Conservation (phyloP, 1,140 invertebrate genomes). For the Bombus breviceps region DNA sequence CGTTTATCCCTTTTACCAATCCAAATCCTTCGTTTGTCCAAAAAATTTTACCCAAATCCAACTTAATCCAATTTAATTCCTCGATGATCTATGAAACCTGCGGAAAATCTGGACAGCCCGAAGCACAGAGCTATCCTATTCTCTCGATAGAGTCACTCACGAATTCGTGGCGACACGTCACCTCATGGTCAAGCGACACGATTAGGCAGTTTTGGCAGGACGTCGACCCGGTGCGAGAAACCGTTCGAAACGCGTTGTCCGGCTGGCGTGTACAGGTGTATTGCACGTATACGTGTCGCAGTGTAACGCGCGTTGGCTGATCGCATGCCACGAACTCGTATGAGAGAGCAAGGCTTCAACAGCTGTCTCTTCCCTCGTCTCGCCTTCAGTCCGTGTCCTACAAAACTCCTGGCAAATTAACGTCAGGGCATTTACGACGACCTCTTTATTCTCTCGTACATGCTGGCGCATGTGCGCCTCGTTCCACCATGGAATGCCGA, state of each 20-base stretch:
- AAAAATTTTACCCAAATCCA: too few relatives aligned
- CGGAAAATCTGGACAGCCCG: too few relatives aligned
- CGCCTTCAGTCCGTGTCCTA: conserved; percentile 41
- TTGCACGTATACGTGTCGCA: not conserved
- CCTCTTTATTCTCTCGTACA: conserved; percentile 42
- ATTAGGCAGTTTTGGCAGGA: conserved; percentile 55
- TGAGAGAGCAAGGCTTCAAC: conserved; percentile 29
- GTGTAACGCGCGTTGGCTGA: not conserved
- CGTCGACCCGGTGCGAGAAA: conserved; percentile 50
- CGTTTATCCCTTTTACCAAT: too few relatives aligned
- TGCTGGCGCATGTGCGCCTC: conserved; percentile 8
- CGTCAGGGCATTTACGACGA: conserved; percentile 46
- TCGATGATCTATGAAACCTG: too few relatives aligned
- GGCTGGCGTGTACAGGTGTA: conserved; percentile 30
- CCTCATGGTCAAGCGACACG: conserved; percentile 11
- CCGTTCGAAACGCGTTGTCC: conserved; percentile 51
- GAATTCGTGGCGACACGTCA: conserved; percentile 15
- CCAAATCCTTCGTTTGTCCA: accelerated
- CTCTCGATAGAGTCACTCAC: not conserved
- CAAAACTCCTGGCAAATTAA: conserved; percentile 55
- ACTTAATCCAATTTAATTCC: too few relatives aligned
- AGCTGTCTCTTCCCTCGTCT: conserved; percentile 36
- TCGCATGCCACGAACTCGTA: not conserved
- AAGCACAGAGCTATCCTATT: too few relatives aligned
- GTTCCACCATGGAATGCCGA: conserved; percentile 2